These are phyloP conservation scores for Conops quadrifasciatus DNA, from an alignment of 2,888 invertebrate genomes.

Conservation along the genomic window DNA sequence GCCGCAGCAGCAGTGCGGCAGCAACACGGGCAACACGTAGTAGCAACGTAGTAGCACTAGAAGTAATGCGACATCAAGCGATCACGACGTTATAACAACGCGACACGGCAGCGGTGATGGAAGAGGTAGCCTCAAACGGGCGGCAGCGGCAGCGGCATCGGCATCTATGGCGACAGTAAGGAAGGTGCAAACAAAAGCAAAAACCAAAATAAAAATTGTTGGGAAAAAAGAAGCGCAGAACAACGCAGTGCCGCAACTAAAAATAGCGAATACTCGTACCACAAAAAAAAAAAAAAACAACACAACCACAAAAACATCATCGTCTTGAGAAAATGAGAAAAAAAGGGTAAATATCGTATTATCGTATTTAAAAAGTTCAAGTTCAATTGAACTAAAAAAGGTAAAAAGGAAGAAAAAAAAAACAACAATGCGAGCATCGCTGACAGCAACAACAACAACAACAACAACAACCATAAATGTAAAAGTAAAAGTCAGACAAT, in stretches of 20 bases:
- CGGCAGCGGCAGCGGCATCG: no score
- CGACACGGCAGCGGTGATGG: background rate
- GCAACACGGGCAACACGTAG: conserved; percentile 1
- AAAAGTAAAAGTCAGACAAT: conserved; percentile 27
- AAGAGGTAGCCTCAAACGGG: background rate
- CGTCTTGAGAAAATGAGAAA: background rate
- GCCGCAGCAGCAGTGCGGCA: background rate
- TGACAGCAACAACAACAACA: background rate
- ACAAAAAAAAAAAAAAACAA: no score
- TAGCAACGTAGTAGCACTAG: background rate
- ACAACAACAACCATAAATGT: background rate
- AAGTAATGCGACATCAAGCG: conserved; percentile 4
- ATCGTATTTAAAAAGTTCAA: conserved; percentile 19
- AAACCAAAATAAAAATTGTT: background rate
- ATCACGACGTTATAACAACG: conserved; percentile 8
- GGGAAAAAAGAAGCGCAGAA: background rate
- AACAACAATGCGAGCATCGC: no score
- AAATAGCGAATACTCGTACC: conserved; percentile 6
- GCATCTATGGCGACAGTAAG: background rate
- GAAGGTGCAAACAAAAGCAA: background rate
- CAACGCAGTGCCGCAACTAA: background rate
- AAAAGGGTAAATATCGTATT: conserved; percentile 1
- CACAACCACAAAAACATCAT: background rate
- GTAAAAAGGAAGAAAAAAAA: no score
- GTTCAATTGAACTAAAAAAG: no score